Base-by-base conservation (phyloP, 2,113 vertebrate genomes). In the Triplophysa siluroides region DNA sequence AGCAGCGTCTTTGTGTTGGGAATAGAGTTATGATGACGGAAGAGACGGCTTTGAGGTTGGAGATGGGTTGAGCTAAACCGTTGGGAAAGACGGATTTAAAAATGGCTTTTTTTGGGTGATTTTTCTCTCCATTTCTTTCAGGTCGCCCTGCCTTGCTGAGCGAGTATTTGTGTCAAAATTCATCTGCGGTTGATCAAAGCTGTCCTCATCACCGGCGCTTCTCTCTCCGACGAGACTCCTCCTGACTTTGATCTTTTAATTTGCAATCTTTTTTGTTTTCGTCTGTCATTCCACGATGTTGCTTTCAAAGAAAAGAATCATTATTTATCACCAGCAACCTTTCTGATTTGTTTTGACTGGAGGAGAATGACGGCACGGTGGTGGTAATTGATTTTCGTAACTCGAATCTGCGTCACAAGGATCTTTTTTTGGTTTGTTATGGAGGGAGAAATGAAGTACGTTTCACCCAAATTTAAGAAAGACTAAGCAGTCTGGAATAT, bases 121-220 rank as follows among this genome's bases (percentile, higher is more conserved):
- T 21, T 21, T 58, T 58, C 52, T 56, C 52, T 19, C 52, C 54
- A 21, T 18, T 43, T 76, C 47, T 69, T 23, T 33, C 16, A 29
- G 72, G 23, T 62, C 18, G 6, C 45, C n/a, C 12, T 70, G 18
- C 12, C n/a, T 56, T n/a, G 9, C 29, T 10, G 66, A 54, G 50
- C 50, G 14, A 54, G 67, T 21, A 74, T 80, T 73, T 65, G 71
- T 71, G 78, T 83, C 62, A 67, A 74, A 86, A 85, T 87, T 89
- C 79, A 86, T 81, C 81, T 83, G 72, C 78, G 83, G 68, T 73
- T 89, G 88, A 91, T 91, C 88, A 90, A 91, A 91, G 87, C 82
- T 19, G 62, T 79, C 72, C 75, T 83, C 81, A 26, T 85, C 83
- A 85, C 50, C 67, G 52, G 76, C 85, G 78, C 47, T 87, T 86